A percentile compares a stretch with the other conserved stretches of the same genome.
Evolutionary conservation across 1,140 invertebrate genomes (phyloP).

Genomic region (Cotesia glomerata): DNA sequence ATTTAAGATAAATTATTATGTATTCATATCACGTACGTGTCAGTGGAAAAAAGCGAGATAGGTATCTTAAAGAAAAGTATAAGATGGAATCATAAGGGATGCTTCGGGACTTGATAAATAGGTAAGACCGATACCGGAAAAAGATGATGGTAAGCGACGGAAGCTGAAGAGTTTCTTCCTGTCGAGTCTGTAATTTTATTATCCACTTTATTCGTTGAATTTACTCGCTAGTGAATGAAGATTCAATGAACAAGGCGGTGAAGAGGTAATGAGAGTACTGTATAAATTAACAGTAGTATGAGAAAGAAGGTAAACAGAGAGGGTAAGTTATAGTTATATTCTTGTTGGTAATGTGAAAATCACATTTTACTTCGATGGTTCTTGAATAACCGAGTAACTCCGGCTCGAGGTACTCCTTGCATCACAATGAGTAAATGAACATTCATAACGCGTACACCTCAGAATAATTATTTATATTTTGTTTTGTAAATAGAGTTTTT

Average conservation of each 20-base stretch:
- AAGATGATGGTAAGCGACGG: neutral
- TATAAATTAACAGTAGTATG: conserved; percentile 22
- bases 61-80: conserved; percentile 2
- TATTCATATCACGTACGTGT: conserved; percentile 20
- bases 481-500: neutral
- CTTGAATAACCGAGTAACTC: conserved; percentile 20
- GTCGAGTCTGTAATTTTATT: conserved; percentile 24
- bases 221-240: conserved; percentile 1
- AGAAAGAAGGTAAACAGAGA: too few species aligned
- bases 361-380: conserved; percentile 21
- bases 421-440: conserved; percentile 25
- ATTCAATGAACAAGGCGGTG: neutral
- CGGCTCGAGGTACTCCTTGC: conserved; percentile 12
- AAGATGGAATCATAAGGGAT: conserved; percentile 17
- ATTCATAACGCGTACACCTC: conserved; percentile 19
- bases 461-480: neutral
- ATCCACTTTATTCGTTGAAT: conserved; percentile 11
- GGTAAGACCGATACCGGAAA: neutral
- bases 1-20: neutral
- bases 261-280: conserved; percentile 19
- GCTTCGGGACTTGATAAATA: conserved; percentile 7
- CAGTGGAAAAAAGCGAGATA: conserved; percentile 19
- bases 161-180: neutral
- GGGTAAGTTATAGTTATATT: neutral
- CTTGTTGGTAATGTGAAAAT: conserved; percentile 29